A percentile compares a stretch with the other conserved stretches of the same genome.
These are phyloP conservation scores for Phallusia fumigata DNA, from an alignment of 23 tunicate genomes.

Conservation along the genomic window DNA sequence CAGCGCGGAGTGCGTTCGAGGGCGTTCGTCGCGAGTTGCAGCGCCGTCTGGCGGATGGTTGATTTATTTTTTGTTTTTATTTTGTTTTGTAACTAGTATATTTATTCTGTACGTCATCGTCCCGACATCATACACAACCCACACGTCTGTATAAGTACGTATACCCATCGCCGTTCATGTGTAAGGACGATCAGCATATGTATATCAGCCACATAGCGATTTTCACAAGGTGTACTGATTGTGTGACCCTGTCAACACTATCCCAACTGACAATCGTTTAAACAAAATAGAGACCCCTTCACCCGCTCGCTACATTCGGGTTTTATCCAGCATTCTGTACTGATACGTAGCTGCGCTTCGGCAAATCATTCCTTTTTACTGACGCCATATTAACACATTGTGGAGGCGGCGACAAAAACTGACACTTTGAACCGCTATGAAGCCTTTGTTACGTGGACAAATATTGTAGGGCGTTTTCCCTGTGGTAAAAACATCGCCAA, in stretches of 20 bases:
- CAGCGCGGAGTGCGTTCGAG: slow-evolving; percentile 7
- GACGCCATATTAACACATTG: no score
- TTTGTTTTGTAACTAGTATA: background rate
- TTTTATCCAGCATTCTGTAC: no score
- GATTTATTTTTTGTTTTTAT: background rate
- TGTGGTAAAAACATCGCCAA: no score
- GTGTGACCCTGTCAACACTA: background rate
- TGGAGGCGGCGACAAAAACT: no score
- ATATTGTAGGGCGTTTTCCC: no score
- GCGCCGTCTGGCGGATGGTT: background rate
- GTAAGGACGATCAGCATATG: background rate
- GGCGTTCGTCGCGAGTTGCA: background rate
- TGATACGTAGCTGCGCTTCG: no score
- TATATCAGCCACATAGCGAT: background rate
- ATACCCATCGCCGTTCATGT: background rate
- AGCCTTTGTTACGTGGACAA: no score
- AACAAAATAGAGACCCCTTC: background rate
- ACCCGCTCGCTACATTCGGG: no score
- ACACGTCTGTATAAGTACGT: background rate
- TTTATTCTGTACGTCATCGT: background rate
- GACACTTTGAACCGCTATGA: no score
- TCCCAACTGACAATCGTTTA: background rate
- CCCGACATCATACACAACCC: background rate
- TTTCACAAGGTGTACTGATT: slow-evolving; percentile 10
- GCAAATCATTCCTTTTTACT: no score